Evolutionary conservation across 2,888 invertebrate genomes (phyloP).

Genomic region (Lasioglossum villosulum): DNA sequence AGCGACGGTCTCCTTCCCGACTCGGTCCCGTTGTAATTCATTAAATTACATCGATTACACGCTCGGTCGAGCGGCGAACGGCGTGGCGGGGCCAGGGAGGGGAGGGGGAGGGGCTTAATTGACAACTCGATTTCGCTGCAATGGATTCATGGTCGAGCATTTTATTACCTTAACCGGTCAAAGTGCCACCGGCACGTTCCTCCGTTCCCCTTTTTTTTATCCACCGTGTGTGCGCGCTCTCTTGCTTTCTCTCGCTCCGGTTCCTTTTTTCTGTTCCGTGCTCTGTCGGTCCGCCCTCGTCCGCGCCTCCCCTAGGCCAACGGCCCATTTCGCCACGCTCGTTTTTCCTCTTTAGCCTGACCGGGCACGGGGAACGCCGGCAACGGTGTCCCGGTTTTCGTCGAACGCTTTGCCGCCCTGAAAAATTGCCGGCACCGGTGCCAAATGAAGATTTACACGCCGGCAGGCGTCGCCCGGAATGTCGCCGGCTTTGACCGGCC

Average conservation of each 20-base stretch:
- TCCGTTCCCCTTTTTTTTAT: not conserved
- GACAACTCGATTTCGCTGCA: constrained; percentile 6
- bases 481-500: constrained; percentile 1
- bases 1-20: not conserved
- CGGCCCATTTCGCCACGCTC: constrained; percentile 22
- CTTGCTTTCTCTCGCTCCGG: not conserved
- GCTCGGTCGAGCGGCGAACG: constrained; percentile 19
- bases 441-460: constrained; percentile 41
- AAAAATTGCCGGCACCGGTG: constrained; percentile 25
- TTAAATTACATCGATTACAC: constrained; percentile 57
- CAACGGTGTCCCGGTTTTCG: constrained; percentile 18
- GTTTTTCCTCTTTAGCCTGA: constrained; percentile 42
- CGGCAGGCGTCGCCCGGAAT: not conserved
- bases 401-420: constrained; percentile 31
- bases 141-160: constrained; percentile 38
- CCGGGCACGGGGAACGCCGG: not conserved
- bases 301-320: not conserved
- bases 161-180: constrained; percentile 30
- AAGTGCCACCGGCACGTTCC: constrained; percentile 15
- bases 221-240: not conserved
- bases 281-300: not conserved
- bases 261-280: not conserved
- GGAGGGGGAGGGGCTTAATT: not conserved
- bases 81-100: not conserved
- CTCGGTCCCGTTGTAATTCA: constrained; percentile 37